Percentiles rank a stretch among this genome's conserved stretches.
phyloP scores from a whole-genome alignment of 2,797 vertebrate species.

The Notolepis coatsorum region DNA sequence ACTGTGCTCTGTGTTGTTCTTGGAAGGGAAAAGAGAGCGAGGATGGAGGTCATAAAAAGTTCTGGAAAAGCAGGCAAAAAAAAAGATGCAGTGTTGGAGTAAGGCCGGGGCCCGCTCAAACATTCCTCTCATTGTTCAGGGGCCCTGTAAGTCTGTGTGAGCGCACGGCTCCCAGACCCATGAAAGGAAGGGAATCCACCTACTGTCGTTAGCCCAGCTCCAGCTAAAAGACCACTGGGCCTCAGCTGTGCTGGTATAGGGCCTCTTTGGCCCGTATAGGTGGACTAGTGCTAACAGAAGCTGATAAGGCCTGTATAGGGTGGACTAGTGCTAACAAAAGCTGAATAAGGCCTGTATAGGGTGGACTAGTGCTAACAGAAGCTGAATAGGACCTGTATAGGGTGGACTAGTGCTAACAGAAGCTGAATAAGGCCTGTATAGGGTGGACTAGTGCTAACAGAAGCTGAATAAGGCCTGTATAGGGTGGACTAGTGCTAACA shows the following conservation, averaged over 20 bases:
- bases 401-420: too few species aligned
- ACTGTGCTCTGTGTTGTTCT: conserved; percentile 41
- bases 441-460: too few species aligned
- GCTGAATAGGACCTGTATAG: too few species aligned
- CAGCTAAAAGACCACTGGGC: conserved; percentile 40
- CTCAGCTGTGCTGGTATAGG: conserved; percentile 15
- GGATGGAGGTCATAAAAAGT: conserved; percentile 76
- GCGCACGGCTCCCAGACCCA: conserved; percentile 69
- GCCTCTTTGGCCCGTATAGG: too few species aligned
- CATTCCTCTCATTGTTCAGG: conserved; percentile 87
- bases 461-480: too few species aligned
- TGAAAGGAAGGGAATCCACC: conserved; percentile 81
- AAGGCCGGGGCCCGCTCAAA: conserved; percentile 67
- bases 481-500: too few species aligned
- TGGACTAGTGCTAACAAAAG: too few species aligned
- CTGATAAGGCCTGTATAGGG: too few species aligned
- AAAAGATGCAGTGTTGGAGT: conserved; percentile 59
- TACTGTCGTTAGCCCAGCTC: conserved; percentile 65
- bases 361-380: too few species aligned
- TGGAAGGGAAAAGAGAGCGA: conserved; percentile 37
- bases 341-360: too few species aligned
- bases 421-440: too few species aligned
- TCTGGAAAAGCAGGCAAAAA: conserved; percentile 65
- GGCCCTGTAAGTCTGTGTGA: conserved; percentile 74
- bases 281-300: too few species aligned